phyloP scores from a whole-genome alignment of 2,113 vertebrate species.

The Anolis carolinensis region DNA sequence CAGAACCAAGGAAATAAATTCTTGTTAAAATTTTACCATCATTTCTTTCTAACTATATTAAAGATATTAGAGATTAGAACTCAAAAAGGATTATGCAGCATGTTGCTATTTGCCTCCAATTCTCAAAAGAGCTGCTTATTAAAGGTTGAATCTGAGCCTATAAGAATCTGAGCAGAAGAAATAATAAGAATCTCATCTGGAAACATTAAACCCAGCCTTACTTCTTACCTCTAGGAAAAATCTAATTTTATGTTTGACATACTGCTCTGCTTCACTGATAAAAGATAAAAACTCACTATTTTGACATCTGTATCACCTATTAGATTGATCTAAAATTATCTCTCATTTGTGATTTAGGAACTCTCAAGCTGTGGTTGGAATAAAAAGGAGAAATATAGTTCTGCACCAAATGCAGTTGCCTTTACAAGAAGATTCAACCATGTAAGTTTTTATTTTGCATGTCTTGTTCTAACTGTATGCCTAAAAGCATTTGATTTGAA shows the following conservation, averaged over 20 bases:
- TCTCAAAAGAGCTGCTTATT: neutral
- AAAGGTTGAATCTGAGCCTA: neutral
- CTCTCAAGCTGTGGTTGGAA: constrained; percentile 99
- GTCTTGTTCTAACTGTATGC: neutral
- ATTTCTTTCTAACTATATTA: neutral
- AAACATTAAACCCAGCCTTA: neutral
- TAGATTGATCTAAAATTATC: constrained; percentile 33
- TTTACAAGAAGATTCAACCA: constrained; percentile 99
- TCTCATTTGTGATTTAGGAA: constrained; percentile 79
- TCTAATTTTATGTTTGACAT: neutral
- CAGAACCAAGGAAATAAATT: neutral
- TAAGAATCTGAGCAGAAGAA: neutral
- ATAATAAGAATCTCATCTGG: neutral
- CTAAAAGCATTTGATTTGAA: neutral
- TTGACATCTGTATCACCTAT: neutral
- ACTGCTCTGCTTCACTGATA: neutral
- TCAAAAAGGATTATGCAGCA: neutral
- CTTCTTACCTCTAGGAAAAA: neutral
- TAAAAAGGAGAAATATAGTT: constrained; percentile 98
- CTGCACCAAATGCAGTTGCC: constrained; percentile 95
- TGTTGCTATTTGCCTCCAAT: neutral
- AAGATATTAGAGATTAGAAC: neutral
- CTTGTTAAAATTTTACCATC: neutral
- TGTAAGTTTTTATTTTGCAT: constrained; percentile 75
- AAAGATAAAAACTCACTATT: neutral